phyloP scores from a whole-genome alignment of 2,888 invertebrate genomes.

The Cephonodes hylas region DNA sequence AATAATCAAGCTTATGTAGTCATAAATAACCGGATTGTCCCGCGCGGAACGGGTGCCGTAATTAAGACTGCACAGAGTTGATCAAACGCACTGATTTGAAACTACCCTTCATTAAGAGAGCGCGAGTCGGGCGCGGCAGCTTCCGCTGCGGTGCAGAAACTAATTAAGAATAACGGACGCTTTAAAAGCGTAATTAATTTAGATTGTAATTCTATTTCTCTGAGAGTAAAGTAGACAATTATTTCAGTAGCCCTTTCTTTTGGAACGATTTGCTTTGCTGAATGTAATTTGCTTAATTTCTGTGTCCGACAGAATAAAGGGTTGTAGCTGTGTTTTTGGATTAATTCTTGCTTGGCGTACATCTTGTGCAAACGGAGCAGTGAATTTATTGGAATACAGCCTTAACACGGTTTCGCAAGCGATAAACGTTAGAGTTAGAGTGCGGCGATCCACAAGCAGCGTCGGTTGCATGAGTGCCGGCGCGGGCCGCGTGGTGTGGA shows the following conservation, averaged over 20 bases:
- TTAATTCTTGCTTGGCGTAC: constrained; percentile 36
- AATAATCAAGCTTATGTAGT: constrained; percentile 83
- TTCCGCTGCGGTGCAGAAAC: constrained; percentile 81
- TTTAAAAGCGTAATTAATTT: constrained; percentile 82
- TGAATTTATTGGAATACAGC: constrained; percentile 32
- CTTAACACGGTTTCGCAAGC: constrained; percentile 38
- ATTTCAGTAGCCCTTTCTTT: constrained; percentile 80
- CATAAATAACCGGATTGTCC: constrained; percentile 82
- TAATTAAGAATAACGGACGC: constrained; percentile 82
- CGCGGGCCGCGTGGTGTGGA: not conserved
- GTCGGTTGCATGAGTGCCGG: constrained; percentile 24
- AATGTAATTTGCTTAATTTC: constrained; percentile 77
- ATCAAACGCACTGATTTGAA: constrained; percentile 82
- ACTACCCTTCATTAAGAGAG: constrained; percentile 81
- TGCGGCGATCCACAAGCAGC: constrained; percentile 31
- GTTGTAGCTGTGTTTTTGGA: constrained; percentile 39
- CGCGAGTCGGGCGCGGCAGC: constrained; percentile 66
- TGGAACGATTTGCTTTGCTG: constrained; percentile 74
- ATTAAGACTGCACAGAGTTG: constrained; percentile 82
- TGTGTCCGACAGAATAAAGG: constrained; percentile 68
- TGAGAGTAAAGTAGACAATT: constrained; percentile 79
- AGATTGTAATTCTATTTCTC: constrained; percentile 82
- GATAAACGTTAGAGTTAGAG: constrained; percentile 37
- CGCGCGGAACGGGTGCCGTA: constrained; percentile 79
- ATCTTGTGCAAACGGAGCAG: constrained; percentile 19